Evolutionary conservation across 1,140 invertebrate genomes (phyloP).

Genomic region (Lasaia peninsularis): DNA sequence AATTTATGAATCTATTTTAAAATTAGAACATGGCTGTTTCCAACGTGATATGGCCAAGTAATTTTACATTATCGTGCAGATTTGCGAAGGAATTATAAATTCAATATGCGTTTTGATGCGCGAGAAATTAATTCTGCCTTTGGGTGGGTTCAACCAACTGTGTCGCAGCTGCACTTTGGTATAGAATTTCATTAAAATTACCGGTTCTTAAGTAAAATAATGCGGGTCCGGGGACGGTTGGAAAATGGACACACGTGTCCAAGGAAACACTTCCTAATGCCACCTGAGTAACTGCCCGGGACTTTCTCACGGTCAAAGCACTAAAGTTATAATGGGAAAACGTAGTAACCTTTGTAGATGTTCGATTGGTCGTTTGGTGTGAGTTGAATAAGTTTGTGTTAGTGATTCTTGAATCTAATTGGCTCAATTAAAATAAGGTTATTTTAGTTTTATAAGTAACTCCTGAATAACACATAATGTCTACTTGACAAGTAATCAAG

Average conservation of each 20-base stretch:
- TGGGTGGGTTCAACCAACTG: conserved; percentile 30
- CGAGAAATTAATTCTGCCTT: conserved; percentile 33
- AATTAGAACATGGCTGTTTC: too few relatives aligned
- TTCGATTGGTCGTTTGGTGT: not conserved
- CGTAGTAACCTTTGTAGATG: not conserved
- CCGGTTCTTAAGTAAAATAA: conserved; percentile 42
- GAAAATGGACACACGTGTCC: conserved; percentile 47
- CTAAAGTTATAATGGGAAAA: conserved; percentile 2
- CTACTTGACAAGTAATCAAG: too few relatives aligned
- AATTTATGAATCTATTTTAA: too few relatives aligned
- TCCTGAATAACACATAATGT: too few relatives aligned
- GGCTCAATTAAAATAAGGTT: too few relatives aligned
- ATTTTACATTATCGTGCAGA: not conserved
- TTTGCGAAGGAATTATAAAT: conserved; percentile 29
- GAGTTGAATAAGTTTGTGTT: too few relatives aligned
- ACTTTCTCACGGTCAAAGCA: conserved; percentile 49
- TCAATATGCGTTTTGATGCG: conserved; percentile 36
- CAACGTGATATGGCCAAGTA: too few relatives aligned
- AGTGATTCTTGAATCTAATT: too few relatives aligned
- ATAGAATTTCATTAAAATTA: conserved; percentile 53
- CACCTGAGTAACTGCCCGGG: conserved; percentile 42
- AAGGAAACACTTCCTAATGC: conserved; percentile 48
- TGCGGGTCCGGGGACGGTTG: conserved; percentile 7
- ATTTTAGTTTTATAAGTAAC: too few relatives aligned
- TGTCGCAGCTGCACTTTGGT: conserved; percentile 44